Conservation (phyloP, 1,140 invertebrate genomes). For the Diuraphis noxia region DNA sequence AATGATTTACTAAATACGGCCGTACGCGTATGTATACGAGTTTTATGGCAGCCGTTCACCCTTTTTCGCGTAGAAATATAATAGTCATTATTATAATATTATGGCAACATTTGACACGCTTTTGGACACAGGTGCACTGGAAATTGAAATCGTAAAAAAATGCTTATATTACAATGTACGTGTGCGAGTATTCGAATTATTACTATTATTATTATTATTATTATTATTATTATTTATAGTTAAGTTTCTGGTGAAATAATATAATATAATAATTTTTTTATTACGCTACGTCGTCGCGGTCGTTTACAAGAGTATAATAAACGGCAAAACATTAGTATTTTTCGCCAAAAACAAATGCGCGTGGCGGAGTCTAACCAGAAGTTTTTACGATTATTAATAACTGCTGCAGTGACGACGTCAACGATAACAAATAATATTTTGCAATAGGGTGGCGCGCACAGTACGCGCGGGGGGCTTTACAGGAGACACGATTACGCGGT, state of each 20-base stretch:
- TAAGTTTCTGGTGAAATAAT: slow-evolving; percentile 28
- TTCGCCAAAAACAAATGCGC: neutral
- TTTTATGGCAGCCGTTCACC: neutral
- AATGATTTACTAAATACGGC: neutral
- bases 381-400: slow-evolving; percentile 3
- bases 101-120: slow-evolving; percentile 9
- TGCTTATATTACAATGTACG: neutral
- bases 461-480: neutral
- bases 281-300: neutral
- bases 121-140: slow-evolving; percentile 11
- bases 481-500: neutral
- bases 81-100: slow-evolving; percentile 20
- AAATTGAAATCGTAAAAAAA: slow-evolving; percentile 16
- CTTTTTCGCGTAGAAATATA: neutral
- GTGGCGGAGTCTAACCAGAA: neutral
- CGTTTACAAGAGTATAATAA: neutral
- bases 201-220: neutral
- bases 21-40: neutral
- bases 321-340: neutral
- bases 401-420: neutral
- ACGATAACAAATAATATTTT: neutral
- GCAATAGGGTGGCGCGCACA: neutral
- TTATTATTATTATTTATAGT: neutral
- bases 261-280: slow-evolving; percentile 12
- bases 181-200: neutral